phyloP scores from a whole-genome alignment of 2,888 invertebrate genomes.

The Cataglyphis rosenhaueri region DNA sequence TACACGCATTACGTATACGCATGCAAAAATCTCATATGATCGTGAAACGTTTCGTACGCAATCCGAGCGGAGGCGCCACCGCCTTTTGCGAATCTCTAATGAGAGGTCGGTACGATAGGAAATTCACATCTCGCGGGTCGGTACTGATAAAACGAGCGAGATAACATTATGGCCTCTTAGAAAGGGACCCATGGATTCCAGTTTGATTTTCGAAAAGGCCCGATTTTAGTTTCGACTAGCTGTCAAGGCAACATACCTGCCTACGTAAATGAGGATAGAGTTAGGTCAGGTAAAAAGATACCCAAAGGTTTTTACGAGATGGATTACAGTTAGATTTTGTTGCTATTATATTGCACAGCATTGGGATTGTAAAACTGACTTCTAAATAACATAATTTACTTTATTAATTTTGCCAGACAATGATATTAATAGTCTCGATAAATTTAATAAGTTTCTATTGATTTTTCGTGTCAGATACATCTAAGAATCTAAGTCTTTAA shows the following conservation, averaged over 20 bases:
- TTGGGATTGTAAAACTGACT: not conserved
- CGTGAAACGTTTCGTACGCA: slow-evolving; percentile 52
- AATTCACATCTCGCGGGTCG: slow-evolving; percentile 72
- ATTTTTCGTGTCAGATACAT: not conserved
- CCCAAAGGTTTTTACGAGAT: not conserved
- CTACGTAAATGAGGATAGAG: not conserved
- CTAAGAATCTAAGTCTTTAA: not conserved
- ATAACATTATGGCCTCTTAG: slow-evolving; percentile 62
- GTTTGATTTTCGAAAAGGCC: not conserved
- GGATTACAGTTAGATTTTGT: not conserved
- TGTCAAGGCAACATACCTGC: not conserved
- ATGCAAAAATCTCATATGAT: not conserved
- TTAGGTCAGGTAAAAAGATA: not conserved
- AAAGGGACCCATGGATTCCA: not conserved
- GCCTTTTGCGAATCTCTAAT: slow-evolving; percentile 78
- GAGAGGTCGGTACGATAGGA: slow-evolving; percentile 80
- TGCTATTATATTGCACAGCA: not conserved
- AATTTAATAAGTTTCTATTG: not conserved
- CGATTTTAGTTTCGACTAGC: not conserved
- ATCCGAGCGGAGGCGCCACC: slow-evolving; percentile 81
- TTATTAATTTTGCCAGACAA: not conserved
- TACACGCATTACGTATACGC: not conserved
- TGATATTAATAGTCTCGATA: not conserved
- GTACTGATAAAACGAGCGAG: slow-evolving; percentile 62
- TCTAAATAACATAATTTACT: not conserved